A percentile compares a stretch with the other conserved stretches of the same genome.
These are phyloP conservation scores for Eupithecia vulgata DNA, from an alignment of 2,888 invertebrate species.

Conservation along the genomic window DNA sequence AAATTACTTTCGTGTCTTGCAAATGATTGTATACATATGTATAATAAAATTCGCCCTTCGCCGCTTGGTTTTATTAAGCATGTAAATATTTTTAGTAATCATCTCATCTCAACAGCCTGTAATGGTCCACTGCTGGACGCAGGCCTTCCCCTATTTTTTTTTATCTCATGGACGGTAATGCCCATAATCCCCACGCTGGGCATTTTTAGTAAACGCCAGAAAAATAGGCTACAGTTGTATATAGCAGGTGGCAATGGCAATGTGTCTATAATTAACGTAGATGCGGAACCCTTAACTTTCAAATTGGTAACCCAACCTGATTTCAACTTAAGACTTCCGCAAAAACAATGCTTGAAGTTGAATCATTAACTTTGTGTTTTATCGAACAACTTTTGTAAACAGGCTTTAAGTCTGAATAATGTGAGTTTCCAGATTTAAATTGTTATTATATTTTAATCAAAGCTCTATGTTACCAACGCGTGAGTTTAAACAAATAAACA, in stretches of 20 bases:
- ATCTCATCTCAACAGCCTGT: no score
- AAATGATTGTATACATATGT: background rate
- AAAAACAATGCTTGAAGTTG: background rate
- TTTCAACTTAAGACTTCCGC: slow-evolving; percentile 32
- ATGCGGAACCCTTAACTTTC: slow-evolving; percentile 29
- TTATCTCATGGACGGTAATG: no score
- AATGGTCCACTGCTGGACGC: no score
- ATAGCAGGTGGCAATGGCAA: slow-evolving; percentile 16
- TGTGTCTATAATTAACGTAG: slow-evolving; percentile 24
- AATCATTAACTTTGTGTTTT: slow-evolving; percentile 8
- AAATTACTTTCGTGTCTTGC: background rate
- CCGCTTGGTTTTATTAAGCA: no score
- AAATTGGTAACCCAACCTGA: slow-evolving; percentile 27
- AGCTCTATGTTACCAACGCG: background rate
- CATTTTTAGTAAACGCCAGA: slow-evolving; percentile 6
- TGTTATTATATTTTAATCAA: slow-evolving; percentile 4
- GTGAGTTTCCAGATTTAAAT: slow-evolving; percentile 2
- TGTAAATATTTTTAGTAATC: background rate
- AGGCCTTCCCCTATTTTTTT: no score
- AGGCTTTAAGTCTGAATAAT: background rate
- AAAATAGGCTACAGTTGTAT: slow-evolving; percentile 31
- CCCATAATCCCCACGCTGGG: no score
- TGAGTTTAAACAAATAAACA: background rate
- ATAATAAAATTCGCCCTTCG: no score
- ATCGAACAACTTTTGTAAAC: background rate